phyloP scores from a whole-genome alignment of 2,797 vertebrate species.

The Chrysocyon brachyurus region DNA sequence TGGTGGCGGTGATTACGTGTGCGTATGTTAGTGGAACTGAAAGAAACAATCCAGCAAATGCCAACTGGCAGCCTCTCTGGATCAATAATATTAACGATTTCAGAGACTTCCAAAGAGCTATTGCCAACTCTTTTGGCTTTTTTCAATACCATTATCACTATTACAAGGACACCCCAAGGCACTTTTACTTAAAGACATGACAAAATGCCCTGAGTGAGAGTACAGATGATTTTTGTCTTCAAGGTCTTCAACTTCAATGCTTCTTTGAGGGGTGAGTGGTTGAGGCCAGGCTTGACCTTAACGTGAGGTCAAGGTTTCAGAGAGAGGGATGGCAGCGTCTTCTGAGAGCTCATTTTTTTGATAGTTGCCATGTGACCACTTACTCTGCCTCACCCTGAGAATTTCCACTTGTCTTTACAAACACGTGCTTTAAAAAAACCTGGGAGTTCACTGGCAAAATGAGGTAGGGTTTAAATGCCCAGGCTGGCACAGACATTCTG shows the following conservation, averaged over 20 bases:
- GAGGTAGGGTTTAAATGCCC: neutral
- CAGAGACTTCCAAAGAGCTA: constrained; percentile 77
- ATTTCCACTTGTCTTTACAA: neutral
- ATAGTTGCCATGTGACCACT: neutral
- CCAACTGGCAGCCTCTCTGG: constrained; percentile 81
- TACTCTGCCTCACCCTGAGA: neutral
- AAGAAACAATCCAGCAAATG: constrained; percentile 76
- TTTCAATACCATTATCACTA: constrained; percentile 68
- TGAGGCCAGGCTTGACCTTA: neutral
- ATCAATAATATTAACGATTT: constrained; percentile 86
- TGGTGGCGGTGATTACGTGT: too few species aligned
- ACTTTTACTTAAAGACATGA: constrained; percentile 71
- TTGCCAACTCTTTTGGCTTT: constrained; percentile 84
- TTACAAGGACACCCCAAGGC: constrained; percentile 69
- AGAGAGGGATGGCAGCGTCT: constrained; percentile 31
- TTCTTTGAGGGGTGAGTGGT: neutral
- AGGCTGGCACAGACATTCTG: neutral
- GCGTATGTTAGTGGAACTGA: neutral
- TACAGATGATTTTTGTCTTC: neutral
- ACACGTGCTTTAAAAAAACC: neutral
- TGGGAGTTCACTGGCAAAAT: neutral
- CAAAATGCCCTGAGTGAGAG: constrained; percentile 29
- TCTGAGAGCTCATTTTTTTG: neutral
- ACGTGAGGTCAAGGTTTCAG: neutral
- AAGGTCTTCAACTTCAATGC: neutral